A percentile compares a stretch with the other conserved stretches of the same genome.
Evolutionary conservation across 2,888 invertebrate species (phyloP).

Genomic region (Tenthredo notha): DNA sequence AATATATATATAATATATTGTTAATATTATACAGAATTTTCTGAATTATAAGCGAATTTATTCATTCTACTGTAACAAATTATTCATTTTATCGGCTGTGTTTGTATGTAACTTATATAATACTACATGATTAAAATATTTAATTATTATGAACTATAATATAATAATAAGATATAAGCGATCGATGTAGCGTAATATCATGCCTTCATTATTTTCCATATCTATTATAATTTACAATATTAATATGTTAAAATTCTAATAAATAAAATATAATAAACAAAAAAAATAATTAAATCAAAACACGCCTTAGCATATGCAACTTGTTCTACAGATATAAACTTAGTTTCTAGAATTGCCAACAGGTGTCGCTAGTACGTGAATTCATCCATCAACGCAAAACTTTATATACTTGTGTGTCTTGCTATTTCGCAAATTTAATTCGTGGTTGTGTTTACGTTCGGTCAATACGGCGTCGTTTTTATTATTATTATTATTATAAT

Average conservation of each 20-base stretch:
- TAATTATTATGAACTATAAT: slow-evolving; percentile 47
- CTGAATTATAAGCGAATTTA: slow-evolving; percentile 65
- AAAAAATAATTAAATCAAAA: not conserved
- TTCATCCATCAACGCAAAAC: not conserved
- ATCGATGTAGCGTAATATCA: not conserved
- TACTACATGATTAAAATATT: slow-evolving; percentile 69
- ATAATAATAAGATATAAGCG: not conserved
- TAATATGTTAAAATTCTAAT: not conserved
- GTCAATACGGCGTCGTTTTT: not conserved
- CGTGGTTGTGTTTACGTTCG: not conserved
- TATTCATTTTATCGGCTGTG: slow-evolving; percentile 72
- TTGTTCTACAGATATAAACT: not conserved
- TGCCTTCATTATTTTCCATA: not conserved
- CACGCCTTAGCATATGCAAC: not conserved
- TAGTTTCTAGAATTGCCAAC: not conserved
- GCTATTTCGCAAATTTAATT: not conserved
- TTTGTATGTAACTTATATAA: slow-evolving; percentile 65
- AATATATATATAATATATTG: slow-evolving; percentile 10
- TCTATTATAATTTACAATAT: not conserved
- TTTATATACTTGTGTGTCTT: not conserved
- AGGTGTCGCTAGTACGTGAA: not conserved
- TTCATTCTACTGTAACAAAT: slow-evolving; percentile 65
- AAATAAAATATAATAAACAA: not conserved
- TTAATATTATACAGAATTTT: slow-evolving; percentile 59
- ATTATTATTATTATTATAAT: not conserved